Evolutionary conservation across 2,797 vertebrate species (phyloP), one percentile per base, ranked within the genome.

Genomic region (Danio kyathit): DNA sequence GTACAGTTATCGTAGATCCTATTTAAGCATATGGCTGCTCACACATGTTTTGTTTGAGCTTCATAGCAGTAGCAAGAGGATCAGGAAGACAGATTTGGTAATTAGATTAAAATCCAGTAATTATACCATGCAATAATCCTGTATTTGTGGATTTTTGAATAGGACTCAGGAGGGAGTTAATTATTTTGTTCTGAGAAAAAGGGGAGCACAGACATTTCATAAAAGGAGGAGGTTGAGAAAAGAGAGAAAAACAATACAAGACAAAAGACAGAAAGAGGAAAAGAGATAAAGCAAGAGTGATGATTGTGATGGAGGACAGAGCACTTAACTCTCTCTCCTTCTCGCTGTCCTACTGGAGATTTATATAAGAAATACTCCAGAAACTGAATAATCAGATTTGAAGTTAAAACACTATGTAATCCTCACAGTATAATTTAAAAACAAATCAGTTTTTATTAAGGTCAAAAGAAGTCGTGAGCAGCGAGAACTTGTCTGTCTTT

Each of bases 321-420:
- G 89, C 92, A 92, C 92, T 94, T 94, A 92, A 93, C 92, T 93
- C 91, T 91, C 91, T 88, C 89, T 92, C 91, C 89, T 90, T 89
- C 91, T 90, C 90, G 87, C 89, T 87, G 67, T 89, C 91, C 91
- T 86, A 88, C 88, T 87, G 88, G 93, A 93, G 92, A 95, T 93
- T 95, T 94, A 92, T 92, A 29, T 29, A 29, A 29, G 29, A 29
- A 29, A 29, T 29, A 1, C 29, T 29, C 29, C 29, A 29, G 29
- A 29, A 29, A 29, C 29, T 29, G 29, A 29, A 29, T 29, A 29
- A 29, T 29, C 29, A 29, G 29, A 1, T 29, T 29, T 29, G 29
- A 29, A 29, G 29, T 29, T 29, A 29, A n/a, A 29, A 29, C 29
- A 1, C 29, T 29, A 29, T 29, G 3, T 29, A 29, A 29, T 29